Evolutionary conservation across 2,888 invertebrate species (phyloP), one percentile per base, ranked within the genome.

Genomic region (Petrolisthes manimaculis): DNA sequence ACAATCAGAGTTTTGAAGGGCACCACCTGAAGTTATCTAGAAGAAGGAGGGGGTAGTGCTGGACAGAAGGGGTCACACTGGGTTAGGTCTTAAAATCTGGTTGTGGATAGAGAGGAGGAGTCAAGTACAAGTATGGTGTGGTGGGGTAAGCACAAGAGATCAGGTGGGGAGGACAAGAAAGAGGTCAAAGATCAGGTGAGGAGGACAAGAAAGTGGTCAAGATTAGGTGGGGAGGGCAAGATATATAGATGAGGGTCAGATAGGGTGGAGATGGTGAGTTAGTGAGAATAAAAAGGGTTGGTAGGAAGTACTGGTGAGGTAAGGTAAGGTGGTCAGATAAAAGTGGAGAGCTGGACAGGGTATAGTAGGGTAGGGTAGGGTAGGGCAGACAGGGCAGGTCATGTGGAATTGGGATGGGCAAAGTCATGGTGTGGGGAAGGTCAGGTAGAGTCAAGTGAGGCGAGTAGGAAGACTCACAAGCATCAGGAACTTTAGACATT

Each of bases 261-360:
- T 5, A 37, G 18, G n/a, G 6, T 8, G 12, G 21, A 74, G 83
- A 71, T 53, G 61, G 83, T 71, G 53, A n/a, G 54, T 51, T 69
- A 54, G 74, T 53, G 54, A 8, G 54, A 12, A n/a, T 51, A 78
- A 24, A 1, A 5, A 37, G 37, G 37, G 51, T 24, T 18, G 51
- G 18, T 1, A 12, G 18, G 78, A 12, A 24, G 24, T 18, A 78
- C 5, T 21, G 12, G 12, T 4, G 8, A 18, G 78, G 37, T 4
- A 12, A 24, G 21, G 24, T 12, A 14, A 67, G 18, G 67, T 67
- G 12, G 18, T 12, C 14, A 14, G 18, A 67, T 1, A 5, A 21
- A 12, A 74, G 74, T 21, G 51, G n/a, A 82, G 82, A 82, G 82
- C 53, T 37, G 55, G 82, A 67, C 8, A 79, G 79, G 24, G 77